Base-by-base conservation (phyloP, 2,888 invertebrate species). In the Mylabris sibirica region DNA sequence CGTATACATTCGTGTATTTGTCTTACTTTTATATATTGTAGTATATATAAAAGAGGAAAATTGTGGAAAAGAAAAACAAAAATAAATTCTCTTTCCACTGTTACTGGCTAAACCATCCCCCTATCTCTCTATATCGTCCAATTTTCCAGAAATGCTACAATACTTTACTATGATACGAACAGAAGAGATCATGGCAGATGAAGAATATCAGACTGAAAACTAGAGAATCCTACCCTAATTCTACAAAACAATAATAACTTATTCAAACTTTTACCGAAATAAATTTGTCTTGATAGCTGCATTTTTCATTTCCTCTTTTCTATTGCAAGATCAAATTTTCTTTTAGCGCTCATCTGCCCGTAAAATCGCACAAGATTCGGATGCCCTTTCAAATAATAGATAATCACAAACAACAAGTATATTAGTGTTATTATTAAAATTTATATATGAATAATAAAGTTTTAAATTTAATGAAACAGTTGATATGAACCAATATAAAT, bases 1-100 rank as follows among this genome's bases (percentile, higher is more conserved):
- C 60, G 61, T 68, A n/a, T n/a, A 66, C 68, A 60, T 64, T 65
- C 62, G 61, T 71, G 60, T 66, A 71, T 68, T 71, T 68, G 66
- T 68, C 68, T 66, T 71, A 68, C 59, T 68, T 68, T 62, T 62
- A 70, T 22, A 70, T 65, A 69, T 30, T 30, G 30, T 30, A 30
- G 30, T 30, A 30, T 30, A 64, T 59, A 63, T 57, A 64, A 64
- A 62, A 66, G 59, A 49, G 20, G 12, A 14, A 11, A 26, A 8
- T 24, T 11, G 14, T 1, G 4, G 3, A 57, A 26, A 26, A 53
- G 12, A 22, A 22, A 12, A 22, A 53, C 53, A 24, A 44, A 44
- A 44, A n/a, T 1, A 17, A 44, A 38, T 38, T 14, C 3, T 11
- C n/a, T n/a, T 44, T 14, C 41, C n/a, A 6, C 44, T 20, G 24